Evolutionary conservation across 2,888 invertebrate genomes (phyloP).

Genomic region (Crematogaster levior): DNA sequence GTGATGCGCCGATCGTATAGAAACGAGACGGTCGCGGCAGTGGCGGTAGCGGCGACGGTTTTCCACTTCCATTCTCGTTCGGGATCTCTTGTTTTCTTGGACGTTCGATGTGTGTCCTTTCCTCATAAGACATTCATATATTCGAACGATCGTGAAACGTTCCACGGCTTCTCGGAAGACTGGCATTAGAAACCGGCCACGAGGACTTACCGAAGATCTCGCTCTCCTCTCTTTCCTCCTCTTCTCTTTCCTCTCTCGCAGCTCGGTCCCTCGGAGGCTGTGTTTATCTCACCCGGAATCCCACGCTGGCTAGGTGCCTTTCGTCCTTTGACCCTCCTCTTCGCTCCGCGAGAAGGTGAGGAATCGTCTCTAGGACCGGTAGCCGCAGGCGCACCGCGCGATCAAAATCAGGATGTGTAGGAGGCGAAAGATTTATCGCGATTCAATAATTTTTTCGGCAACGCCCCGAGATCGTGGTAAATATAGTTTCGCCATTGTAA

Average conservation of each 20-base stretch:
- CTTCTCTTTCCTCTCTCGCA: slow-evolving; percentile 63
- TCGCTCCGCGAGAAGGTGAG: slow-evolving; percentile 53
- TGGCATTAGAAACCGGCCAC: slow-evolving; percentile 75
- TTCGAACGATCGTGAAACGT: slow-evolving; percentile 74
- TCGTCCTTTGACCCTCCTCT: slow-evolving; percentile 80
- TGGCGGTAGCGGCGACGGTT: slow-evolving; percentile 37
- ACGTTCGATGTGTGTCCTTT: slow-evolving; percentile 61
- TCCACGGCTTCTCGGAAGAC: slow-evolving; percentile 75
- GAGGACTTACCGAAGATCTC: slow-evolving; percentile 66
- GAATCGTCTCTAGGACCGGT: slow-evolving; percentile 64
- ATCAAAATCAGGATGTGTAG: slow-evolving; percentile 63
- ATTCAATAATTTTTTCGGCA: slow-evolving; percentile 63
- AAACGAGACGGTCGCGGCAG: slow-evolving; percentile 10
- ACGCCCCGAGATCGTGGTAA: slow-evolving; percentile 4
- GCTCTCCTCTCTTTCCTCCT: slow-evolving; percentile 11
- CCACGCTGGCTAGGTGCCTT: slow-evolving; percentile 81
- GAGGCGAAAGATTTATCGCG: slow-evolving; percentile 69
- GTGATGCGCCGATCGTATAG: slow-evolving; percentile 44
- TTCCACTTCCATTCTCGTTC: slow-evolving; percentile 56
- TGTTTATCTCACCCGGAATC: slow-evolving; percentile 78
- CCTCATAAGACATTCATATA: slow-evolving; percentile 80
- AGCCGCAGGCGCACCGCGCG: slow-evolving; percentile 65
- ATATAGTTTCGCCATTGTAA: background rate
- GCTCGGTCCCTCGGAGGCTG: slow-evolving; percentile 65
- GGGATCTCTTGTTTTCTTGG: slow-evolving; percentile 57